A percentile compares a stretch with the other conserved stretches of the same genome.
phyloP scores from a whole-genome alignment of 1,140 invertebrate genomes.

The Rhagoletis pomonella region DNA sequence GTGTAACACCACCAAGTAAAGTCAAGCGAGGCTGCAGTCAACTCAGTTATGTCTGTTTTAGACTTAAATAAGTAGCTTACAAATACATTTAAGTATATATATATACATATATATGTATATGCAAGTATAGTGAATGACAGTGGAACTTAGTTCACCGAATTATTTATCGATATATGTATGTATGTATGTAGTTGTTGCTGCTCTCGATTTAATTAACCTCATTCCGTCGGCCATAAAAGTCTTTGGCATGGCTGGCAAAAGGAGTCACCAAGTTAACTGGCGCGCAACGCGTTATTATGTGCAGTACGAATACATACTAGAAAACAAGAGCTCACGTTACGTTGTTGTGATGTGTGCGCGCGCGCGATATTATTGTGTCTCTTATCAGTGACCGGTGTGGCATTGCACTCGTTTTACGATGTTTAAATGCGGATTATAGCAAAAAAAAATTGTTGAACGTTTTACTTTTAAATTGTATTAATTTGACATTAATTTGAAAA shows the following conservation, averaged over 20 bases:
- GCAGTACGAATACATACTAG: not conserved
- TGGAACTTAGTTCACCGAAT: not conserved
- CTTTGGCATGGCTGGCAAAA: slow-evolving; percentile 18
- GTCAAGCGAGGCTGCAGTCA: not conserved
- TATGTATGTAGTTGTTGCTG: not conserved
- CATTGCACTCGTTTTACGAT: not conserved
- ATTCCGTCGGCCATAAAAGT: slow-evolving; percentile 31
- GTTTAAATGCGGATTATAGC: not conserved
- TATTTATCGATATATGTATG: not conserved
- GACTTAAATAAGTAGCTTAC: not conserved
- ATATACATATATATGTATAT: not conserved
- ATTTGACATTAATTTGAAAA: too few relatives aligned
- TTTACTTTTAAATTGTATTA: too few relatives aligned
- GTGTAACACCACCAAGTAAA: slow-evolving; percentile 29
- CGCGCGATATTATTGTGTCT: not conserved
- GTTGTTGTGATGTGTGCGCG: not conserved
- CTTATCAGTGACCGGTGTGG: slow-evolving; percentile 7
- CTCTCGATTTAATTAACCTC: slow-evolving; percentile 32
- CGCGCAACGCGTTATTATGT: not conserved
- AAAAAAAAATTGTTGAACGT: not conserved
- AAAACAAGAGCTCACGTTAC: not conserved
- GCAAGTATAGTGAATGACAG: not conserved
- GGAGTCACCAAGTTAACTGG: not conserved
- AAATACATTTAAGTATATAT: not conserved
- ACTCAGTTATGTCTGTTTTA: not conserved